Percentiles rank a stretch among this genome's conserved stretches.
Evolutionary conservation across 2,888 invertebrate genomes (phyloP).

Genomic region (Hydropsyche betteni): DNA sequence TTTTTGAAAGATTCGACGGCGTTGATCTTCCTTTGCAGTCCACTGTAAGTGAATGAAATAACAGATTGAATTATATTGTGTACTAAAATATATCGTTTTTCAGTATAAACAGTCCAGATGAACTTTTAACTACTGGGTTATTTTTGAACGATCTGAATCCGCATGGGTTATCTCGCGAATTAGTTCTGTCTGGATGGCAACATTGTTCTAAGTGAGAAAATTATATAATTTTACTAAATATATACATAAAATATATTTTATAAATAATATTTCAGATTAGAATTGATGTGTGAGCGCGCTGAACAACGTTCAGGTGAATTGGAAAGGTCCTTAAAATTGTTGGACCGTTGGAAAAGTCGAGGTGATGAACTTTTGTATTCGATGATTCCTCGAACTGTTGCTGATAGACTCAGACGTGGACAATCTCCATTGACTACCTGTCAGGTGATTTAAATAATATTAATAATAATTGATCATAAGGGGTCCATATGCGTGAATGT

Average conservation of each 20-base stretch:
- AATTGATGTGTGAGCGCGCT: slow-evolving; percentile 83
- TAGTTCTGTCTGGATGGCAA: slow-evolving; percentile 86
- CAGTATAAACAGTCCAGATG: slow-evolving; percentile 85
- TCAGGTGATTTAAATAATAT: slow-evolving; percentile 64
- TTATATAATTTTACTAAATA: not conserved
- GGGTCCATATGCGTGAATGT: too few relatives aligned
- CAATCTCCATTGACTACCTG: slow-evolving; percentile 81
- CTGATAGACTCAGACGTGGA: slow-evolving; percentile 80
- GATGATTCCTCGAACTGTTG: slow-evolving; percentile 90
- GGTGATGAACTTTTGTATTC: slow-evolving; percentile 89
- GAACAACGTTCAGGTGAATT: slow-evolving; percentile 81
- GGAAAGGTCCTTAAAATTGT: slow-evolving; percentile 77
- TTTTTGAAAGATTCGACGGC: slow-evolving; percentile 81
- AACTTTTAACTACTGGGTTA: slow-evolving; percentile 80
- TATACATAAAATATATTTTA: not conserved
- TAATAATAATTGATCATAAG: not conserved
- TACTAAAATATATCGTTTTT: not conserved
- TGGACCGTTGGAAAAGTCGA: slow-evolving; percentile 86
- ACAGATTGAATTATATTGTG: not conserved
- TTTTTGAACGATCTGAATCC: slow-evolving; percentile 85
- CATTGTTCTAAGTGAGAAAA: slow-evolving; percentile 73
- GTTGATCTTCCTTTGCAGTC: slow-evolving; percentile 87
- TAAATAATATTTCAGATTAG: slow-evolving; percentile 63
- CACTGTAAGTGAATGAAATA: slow-evolving; percentile 72
- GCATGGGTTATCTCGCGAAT: slow-evolving; percentile 84